These are phyloP conservation scores for Rhynchonema sp. DNA, from an alignment of 2,888 invertebrate genomes.

Conservation along the genomic window DNA sequence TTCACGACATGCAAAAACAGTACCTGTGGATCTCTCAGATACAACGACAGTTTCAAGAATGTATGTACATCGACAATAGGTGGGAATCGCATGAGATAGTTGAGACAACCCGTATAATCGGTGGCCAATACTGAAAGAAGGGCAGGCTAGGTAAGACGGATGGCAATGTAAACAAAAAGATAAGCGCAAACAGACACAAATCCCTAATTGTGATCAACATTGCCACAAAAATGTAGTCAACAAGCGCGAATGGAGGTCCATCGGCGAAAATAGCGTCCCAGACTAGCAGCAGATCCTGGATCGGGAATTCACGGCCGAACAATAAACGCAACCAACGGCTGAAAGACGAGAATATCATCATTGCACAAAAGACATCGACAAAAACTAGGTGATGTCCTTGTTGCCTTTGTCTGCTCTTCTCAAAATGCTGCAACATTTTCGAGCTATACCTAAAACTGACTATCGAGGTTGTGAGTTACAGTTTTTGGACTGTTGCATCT, in stretches of 20 bases:
- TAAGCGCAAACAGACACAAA: conserved; percentile 40
- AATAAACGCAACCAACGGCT: conserved; percentile 63
- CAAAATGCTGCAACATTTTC: too few species aligned
- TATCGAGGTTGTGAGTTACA: too few species aligned
- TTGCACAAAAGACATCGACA: background rate
- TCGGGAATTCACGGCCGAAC: conserved; percentile 62
- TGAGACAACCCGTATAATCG: conserved; percentile 46
- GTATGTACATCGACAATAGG: conserved; percentile 42
- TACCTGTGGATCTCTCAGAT: conserved; percentile 35
- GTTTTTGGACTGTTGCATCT: too few species aligned
- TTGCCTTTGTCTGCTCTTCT: too few species aligned
- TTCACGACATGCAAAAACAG: too few species aligned
- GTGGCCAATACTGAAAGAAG: conserved; percentile 24
- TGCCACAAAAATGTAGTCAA: conserved; percentile 52
- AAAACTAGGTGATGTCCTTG: too few species aligned
- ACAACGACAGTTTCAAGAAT: conserved; percentile 44
- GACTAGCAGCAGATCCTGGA: conserved; percentile 51
- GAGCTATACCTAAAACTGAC: too few species aligned
- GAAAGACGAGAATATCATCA: conserved; percentile 2
- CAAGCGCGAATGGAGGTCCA: conserved; percentile 35
- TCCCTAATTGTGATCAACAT: conserved; percentile 53
- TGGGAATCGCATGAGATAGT: conserved; percentile 48
- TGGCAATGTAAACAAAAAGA: background rate
- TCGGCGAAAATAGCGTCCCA: conserved; percentile 68
- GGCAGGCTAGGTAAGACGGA: background rate